Base-by-base conservation (phyloP, 92 coral and sea anemone genomes). In the Actinostola sp. region DNA sequence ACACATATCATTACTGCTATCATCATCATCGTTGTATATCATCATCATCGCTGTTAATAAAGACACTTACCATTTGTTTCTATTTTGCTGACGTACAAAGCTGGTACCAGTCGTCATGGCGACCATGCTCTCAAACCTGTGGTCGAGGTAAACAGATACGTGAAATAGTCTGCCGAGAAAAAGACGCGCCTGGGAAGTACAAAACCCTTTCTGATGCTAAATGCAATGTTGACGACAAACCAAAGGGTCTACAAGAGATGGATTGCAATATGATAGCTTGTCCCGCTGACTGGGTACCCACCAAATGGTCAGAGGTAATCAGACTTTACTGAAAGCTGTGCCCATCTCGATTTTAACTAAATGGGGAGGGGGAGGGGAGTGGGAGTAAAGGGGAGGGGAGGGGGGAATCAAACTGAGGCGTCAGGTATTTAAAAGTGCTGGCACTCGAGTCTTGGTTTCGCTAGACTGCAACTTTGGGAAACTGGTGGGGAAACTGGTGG, bases 81-180 rank as follows among this genome's bases (percentile, higher is more conserved):
- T n/a, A n/a, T n/a, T n/a, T n/a, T 36, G 4, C 42, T 11, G 6
- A 4, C 11, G 42, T 4, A 36, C 42, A 29, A 26, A 93, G 98
- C 25, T 93, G 98, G 98, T 90, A 71, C 69, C 70, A 32, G 54
- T 81, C 97, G 3, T 78, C 78, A 35, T 93, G 98, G 98, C 70
- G 93, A 16, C 93, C 98, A 0, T 93, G 98, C 57, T 93, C 98
- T 17, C 50, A 80, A 76, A 82, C 97, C 1, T 93, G 98, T 43
- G 98, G 98, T 14, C 84, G 86, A 59, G 98, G 98, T 2, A 44
- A 54, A 46, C 98, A 90, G 68, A 72, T 73, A 13, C 78, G 98
- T 15, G 79, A 71, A 57, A 60, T 91, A 15, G 76, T 79, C 19
- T 93, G 98, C 49, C 85, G 98, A 16, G 84, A 62, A 56, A 93